Evolutionary conservation across 2,888 invertebrate genomes (phyloP), one percentile per base, ranked within the genome.

Genomic region (Criorhina ranunculi): DNA sequence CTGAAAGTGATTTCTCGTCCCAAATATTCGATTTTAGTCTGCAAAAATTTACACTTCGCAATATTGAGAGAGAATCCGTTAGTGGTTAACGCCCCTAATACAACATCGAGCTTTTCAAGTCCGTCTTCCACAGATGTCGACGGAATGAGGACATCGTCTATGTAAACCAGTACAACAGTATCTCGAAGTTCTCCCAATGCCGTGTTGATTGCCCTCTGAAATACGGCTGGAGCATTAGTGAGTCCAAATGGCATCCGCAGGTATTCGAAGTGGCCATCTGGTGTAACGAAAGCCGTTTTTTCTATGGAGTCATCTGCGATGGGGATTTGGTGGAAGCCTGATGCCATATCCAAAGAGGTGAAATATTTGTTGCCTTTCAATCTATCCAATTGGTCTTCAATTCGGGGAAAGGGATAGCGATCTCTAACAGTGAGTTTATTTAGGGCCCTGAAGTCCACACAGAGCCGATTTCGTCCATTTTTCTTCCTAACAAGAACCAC

Each of bases 201-300:
- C 12, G 11, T 49, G 19, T 81, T 80, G 9, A 85, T 81, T 40
- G 67, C 67, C 31, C 90, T 57, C 29, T 88, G 89, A 64, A 91
- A 91, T 24, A 89, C 87, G 11, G 88, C 86, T 29, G 91, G 91
- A n/a, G 88, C 88, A 33, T 89, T 90, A 51, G 89, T 89, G 8
- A 91, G 66, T 3, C 91, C 91, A 87, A 91, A 92, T 0, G 91
- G 91, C 62, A 88, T 88, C 79, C 88, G 78, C 5, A 88, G 53
- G 88, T 87, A 42, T 86, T 70, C 53, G 24, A n/a, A 42, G 24
- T 57, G 69, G n/a, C n/a, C n/a, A n/a, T n/a, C n/a, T n/a, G n/a
- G n/a, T n/a, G n/a, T n/a, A n/a, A n/a, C n/a, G n/a, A n/a, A n/a
- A n/a, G n/a, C n/a, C n/a, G n/a, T n/a, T n/a, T n/a, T n/a, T n/a